Evolutionary conservation across 2,888 invertebrate genomes (phyloP).

Genomic region (Dryococelus australis): DNA sequence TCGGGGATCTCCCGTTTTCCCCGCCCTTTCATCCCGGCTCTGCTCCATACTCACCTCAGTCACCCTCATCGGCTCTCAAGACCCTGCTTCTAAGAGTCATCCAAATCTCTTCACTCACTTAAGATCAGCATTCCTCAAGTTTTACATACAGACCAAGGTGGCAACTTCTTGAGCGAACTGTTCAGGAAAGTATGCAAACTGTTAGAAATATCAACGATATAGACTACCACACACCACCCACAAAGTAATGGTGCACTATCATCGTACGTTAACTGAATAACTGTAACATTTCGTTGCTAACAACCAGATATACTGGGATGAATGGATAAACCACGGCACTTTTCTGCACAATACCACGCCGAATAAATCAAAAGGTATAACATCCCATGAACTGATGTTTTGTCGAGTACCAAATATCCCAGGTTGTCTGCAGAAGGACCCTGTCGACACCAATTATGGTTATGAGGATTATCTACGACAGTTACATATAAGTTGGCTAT

Average conservation of each 20-base stretch:
- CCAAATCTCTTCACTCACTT: no score
- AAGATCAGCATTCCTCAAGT: neutral
- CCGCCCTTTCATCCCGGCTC: no score
- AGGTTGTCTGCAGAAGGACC: neutral
- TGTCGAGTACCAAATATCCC: neutral
- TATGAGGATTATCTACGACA: neutral
- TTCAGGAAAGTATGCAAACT: constrained; percentile 3
- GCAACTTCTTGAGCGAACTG: neutral
- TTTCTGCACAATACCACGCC: neutral
- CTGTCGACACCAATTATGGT: neutral
- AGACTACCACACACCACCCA: neutral
- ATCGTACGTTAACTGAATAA: neutral
- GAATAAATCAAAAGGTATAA: neutral
- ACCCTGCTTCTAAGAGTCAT: no score
- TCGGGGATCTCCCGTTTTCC: no score
- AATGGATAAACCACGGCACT: neutral
- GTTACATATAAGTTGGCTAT: neutral
- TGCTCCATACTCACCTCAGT: no score
- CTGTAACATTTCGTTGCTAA: neutral
- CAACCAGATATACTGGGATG: neutral
- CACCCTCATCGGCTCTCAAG: no score
- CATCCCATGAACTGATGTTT: constrained; percentile 13
- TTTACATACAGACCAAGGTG: neutral
- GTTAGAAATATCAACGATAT: neutral
- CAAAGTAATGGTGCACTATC: neutral